Conservation (phyloP, 2,888 invertebrate species). For the Aleiodes alternator region DNA sequence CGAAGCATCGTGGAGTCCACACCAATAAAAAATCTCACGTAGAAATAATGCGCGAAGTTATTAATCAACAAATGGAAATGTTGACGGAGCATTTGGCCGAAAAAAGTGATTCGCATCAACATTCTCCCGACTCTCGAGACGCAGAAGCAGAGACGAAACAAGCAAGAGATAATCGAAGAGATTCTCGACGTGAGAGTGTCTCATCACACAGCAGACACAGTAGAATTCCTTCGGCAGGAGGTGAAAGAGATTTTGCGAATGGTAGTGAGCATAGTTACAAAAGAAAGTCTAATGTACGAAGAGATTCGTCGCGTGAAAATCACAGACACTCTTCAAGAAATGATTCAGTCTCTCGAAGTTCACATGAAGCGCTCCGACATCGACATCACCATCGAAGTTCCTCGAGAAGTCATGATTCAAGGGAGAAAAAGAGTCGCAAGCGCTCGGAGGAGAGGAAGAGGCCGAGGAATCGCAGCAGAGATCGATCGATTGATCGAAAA, state of each 20-base stretch:
- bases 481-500: constrained; percentile 37
- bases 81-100: constrained; percentile 64
- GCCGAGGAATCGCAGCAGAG: constrained; percentile 49
- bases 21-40: constrained; percentile 72
- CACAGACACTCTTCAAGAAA: neutral
- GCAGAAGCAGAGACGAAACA: neutral
- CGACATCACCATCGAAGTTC: constrained; percentile 33
- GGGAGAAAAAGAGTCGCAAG: constrained; percentile 28
- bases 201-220: neutral
- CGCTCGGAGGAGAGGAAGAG: constrained; percentile 19
- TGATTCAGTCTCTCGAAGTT: neutral
- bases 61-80: constrained; percentile 73
- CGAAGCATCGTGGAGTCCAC: constrained; percentile 71
- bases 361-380: neutral
- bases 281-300: neutral
- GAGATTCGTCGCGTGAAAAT: neutral
- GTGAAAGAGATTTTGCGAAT: neutral
- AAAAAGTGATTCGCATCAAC: constrained; percentile 31
- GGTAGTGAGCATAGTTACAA: neutral
- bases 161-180: neutral
- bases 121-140: neutral
- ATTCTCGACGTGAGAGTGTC: neutral
- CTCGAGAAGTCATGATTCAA: constrained; percentile 32
- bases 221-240: neutral
- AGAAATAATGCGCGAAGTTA: constrained; percentile 71